phyloP scores from a whole-genome alignment of 2,888 invertebrate species.

The Nycteola revayana region DNA sequence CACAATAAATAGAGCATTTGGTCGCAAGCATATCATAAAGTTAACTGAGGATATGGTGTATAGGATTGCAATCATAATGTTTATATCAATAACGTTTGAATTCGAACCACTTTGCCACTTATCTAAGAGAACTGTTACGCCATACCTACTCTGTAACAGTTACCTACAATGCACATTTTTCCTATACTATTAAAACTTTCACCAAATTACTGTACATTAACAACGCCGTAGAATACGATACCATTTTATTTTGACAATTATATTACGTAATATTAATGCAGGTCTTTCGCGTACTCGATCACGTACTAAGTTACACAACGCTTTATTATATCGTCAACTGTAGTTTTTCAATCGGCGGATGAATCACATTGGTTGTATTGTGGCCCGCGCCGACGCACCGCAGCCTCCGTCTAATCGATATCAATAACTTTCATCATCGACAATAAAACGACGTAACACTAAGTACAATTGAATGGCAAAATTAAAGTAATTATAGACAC shows the following conservation, averaged over 20 bases:
- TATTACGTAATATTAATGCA: constrained; percentile 64
- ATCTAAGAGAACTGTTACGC: not conserved
- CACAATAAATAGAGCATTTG: too few relatives aligned
- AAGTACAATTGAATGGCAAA: constrained; percentile 44
- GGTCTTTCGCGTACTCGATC: constrained; percentile 66
- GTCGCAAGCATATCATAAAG: too few relatives aligned
- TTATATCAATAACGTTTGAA: too few relatives aligned
- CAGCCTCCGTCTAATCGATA: constrained; percentile 53
- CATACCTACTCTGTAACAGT: constrained; percentile 7
- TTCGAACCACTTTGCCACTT: too few relatives aligned
- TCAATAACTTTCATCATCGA: constrained; percentile 65
- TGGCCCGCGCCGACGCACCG: constrained; percentile 39
- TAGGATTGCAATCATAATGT: too few relatives aligned
- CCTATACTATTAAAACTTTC: constrained; percentile 54
- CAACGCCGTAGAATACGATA: constrained; percentile 44
- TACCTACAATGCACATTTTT: constrained; percentile 32
- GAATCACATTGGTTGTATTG: constrained; percentile 56
- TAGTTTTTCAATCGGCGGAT: constrained; percentile 63
- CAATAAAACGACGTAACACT: constrained; percentile 53
- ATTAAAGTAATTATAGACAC: constrained; percentile 51
- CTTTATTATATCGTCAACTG: constrained; percentile 61
- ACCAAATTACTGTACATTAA: constrained; percentile 59
- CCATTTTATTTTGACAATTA: constrained; percentile 74
- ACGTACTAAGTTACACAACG: constrained; percentile 75
- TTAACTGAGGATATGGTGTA: too few relatives aligned